Percentiles rank a stretch among this genome's conserved stretches.
Evolutionary conservation across 2,888 invertebrate species (phyloP).

Genomic region (Hirtodrosophila cameraria): DNA sequence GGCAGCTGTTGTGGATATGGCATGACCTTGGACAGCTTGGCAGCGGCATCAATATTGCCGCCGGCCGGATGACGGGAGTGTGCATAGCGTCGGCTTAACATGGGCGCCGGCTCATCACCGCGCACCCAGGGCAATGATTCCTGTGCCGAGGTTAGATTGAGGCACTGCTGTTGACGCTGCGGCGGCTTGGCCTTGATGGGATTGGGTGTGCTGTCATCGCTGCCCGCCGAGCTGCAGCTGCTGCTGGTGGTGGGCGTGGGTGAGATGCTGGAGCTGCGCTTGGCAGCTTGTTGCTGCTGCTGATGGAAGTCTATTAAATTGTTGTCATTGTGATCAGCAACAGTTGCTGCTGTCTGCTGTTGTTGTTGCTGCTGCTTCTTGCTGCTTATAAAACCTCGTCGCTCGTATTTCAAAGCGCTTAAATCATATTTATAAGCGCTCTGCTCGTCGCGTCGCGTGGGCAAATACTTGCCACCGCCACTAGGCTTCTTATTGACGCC

Average conservation of each 20-base stretch:
- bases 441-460: constrained; percentile 81
- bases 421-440: constrained; percentile 84
- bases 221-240: constrained; percentile 66
- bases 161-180: constrained; percentile 58
- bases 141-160: constrained; percentile 78
- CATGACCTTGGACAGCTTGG: constrained; percentile 81
- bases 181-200: constrained; percentile 65
- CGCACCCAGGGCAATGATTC: constrained; percentile 84
- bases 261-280: constrained; percentile 70
- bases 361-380: constrained; percentile 68
- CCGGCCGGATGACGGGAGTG: constrained; percentile 80
- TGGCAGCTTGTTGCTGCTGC: constrained; percentile 59
- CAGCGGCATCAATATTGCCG: constrained; percentile 81
- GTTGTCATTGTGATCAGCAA: constrained; percentile 83
- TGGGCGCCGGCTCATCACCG: constrained; percentile 82
- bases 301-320: constrained; percentile 83
- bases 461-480: constrained; percentile 72
- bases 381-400: constrained; percentile 84
- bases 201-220: constrained; percentile 66
- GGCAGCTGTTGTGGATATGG: constrained; percentile 81
- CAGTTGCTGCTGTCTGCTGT: constrained; percentile 56
- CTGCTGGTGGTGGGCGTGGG: constrained; percentile 70
- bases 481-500: constrained; percentile 81
- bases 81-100: constrained; percentile 84
- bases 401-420: constrained; percentile 82